These are phyloP conservation scores for Tragelaphus imberbis DNA, from an alignment of 2,113 vertebrate genomes.

Conservation along the genomic window DNA sequence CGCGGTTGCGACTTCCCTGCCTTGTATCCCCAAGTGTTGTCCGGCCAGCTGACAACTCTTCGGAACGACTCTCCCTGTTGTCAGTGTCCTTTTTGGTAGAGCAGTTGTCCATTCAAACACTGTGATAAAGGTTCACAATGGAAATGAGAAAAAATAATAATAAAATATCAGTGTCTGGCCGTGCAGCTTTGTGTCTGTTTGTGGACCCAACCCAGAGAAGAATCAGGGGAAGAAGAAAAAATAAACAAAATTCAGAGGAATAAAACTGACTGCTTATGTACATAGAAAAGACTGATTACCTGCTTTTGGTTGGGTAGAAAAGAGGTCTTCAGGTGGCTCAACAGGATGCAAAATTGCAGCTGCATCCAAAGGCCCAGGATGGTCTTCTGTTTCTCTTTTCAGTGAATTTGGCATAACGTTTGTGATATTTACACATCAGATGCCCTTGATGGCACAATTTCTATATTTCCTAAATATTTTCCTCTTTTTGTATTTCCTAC, in stretches of 20 bases:
- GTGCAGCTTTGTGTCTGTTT: not conserved
- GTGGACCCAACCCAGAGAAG: not conserved
- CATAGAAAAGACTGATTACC: not conserved
- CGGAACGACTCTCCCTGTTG: not conserved
- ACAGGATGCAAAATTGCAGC: not conserved
- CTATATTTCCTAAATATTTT: not conserved
- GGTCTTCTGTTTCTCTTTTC: not conserved
- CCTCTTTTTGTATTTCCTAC: not conserved
- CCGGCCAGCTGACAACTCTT: not conserved
- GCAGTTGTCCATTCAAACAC: conserved; percentile 32
- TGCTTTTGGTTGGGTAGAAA: not conserved
- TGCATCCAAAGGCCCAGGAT: not conserved
- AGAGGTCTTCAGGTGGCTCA: not conserved
- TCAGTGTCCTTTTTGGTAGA: conserved; percentile 46
- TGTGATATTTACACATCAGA: not conserved
- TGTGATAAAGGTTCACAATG: not conserved
- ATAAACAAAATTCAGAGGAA: not conserved
- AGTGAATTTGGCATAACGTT: not conserved
- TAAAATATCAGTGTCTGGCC: not conserved
- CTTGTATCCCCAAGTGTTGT: not conserved
- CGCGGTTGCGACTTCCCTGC: not conserved
- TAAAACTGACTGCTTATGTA: not conserved
- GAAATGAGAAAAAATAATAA: not conserved
- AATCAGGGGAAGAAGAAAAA: not conserved
- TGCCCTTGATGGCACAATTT: not conserved